Percentiles rank a stretch among this genome's conserved stretches.
Evolutionary conservation across 2,113 vertebrate species (phyloP).

Genomic region (Malaclemys terrapin): DNA sequence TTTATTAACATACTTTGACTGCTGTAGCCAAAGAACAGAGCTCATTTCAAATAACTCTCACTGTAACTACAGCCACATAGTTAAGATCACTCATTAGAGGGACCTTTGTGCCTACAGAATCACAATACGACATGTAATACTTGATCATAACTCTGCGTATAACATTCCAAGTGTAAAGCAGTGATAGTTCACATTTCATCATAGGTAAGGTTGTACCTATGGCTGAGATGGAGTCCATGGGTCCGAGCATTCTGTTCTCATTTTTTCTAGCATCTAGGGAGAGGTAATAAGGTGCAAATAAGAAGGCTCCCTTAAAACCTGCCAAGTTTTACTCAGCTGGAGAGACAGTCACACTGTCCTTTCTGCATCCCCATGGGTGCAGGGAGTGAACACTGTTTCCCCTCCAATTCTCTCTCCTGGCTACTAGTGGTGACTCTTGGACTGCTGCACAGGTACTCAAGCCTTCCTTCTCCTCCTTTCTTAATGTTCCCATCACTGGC

Average conservation of each 20-base stretch:
- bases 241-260: not conserved
- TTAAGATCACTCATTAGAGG: not conserved
- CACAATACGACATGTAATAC: not conserved
- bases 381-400: not conserved
- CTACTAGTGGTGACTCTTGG: not conserved
- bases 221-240: not conserved
- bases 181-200: not conserved
- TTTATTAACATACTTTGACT: not conserved
- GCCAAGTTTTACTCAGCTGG: not conserved
- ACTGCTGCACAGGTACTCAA: not conserved
- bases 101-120: not conserved
- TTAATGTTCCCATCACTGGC: not conserved
- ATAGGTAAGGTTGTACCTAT: not conserved
- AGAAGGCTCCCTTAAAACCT: not conserved
- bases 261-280: not conserved
- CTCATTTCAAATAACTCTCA: constrained; percentile 10
- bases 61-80: not conserved
- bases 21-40: not conserved
- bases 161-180: not conserved
- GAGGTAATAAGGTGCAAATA: not conserved
- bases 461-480: not conserved
- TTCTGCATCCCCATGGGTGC: not conserved
- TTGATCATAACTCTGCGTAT: not conserved
- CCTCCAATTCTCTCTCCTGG: not conserved
- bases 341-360: not conserved